These are phyloP conservation scores for Cranoglanis bouderius DNA, from an alignment of 2,113 vertebrate species.

Conservation along the genomic window DNA sequence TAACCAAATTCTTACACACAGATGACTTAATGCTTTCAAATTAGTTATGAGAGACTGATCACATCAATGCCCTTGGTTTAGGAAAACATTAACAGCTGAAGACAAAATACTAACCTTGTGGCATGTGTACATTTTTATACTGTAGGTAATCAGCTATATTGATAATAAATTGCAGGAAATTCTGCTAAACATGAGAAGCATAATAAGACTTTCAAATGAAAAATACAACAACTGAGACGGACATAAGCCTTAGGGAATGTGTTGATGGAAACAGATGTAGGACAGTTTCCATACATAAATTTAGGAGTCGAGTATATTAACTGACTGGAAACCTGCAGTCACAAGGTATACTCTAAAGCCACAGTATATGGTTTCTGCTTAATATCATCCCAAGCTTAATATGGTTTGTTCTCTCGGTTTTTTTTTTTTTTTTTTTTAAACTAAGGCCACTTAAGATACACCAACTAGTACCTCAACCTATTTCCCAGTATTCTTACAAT, in stretches of 20 bases:
- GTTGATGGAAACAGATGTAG: slow-evolving; percentile 61
- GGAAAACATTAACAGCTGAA: slow-evolving; percentile 40
- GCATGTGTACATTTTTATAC: slow-evolving; percentile 38
- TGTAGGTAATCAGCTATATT: not conserved
- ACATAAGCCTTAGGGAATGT: slow-evolving; percentile 70
- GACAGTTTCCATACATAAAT: slow-evolving; percentile 43
- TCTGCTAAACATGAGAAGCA: slow-evolving; percentile 53
- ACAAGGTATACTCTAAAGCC: slow-evolving; percentile 61
- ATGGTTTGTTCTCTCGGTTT: slow-evolving; percentile 27
- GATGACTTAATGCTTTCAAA: not conserved
- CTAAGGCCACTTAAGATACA: slow-evolving; percentile 54
- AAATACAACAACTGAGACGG: slow-evolving; percentile 52
- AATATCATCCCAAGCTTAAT: slow-evolving; percentile 14
- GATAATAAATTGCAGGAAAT: slow-evolving; percentile 37
- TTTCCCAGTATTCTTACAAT: slow-evolving; percentile 23
- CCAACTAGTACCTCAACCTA: slow-evolving; percentile 45
- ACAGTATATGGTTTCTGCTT: slow-evolving; percentile 62
- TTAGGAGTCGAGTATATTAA: slow-evolving; percentile 50
- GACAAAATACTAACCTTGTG: slow-evolving; percentile 25
- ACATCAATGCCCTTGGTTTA: slow-evolving; percentile 45
- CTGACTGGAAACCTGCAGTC: slow-evolving; percentile 79
- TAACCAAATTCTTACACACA: not conserved
- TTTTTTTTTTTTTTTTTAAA: not conserved
- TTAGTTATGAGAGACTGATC: slow-evolving; percentile 27
- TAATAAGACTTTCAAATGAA: slow-evolving; percentile 64